Base-by-base conservation (phyloP, 2,113 vertebrate genomes). In the Taxidea taxus region DNA sequence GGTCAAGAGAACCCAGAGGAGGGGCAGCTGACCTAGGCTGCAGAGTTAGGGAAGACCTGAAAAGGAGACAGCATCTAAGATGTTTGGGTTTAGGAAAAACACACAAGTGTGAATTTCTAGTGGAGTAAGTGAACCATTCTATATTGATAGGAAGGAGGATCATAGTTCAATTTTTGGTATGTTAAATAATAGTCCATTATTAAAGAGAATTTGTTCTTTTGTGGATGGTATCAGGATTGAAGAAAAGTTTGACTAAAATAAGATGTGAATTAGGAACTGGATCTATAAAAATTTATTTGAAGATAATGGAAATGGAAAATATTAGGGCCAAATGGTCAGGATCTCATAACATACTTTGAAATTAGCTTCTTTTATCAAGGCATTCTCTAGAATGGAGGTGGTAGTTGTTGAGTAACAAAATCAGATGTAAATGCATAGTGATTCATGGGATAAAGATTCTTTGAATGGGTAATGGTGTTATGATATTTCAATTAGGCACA, bases 251-350 rank as follows among this genome's bases (percentile, higher is more conserved):
- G 29, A 56, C 31, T 68, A 62, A 95, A 95, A 81, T 9, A 87
- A 94, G 6, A 56, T 85, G 7, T n/a, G 42, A 96, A 81, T 25
- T 80, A 88, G 89, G 18, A 89, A n/a, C 16, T 13, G 87, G 25
- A 77, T 70, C 3, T 51, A 27, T 58, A 92, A 70, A 77, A 56
- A 87, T 86, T 95, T 96, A 87, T 80, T 87, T 95, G 64, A 92
- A 86, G 21, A 66, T 62, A 11, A 16, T 60, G 0, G 39, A 94
- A 94, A 88, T 56, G 25, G 49, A 85, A 85, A 88, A 66, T 95
- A n/a, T 15, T 21, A 56, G 2, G 4, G 4, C 1, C 6, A 95
- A 93, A 29, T 29, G 21, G 14, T 54, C 37, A 90, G 37, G 21
- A 66, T 7, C 11, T 42, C 16, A 60, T 20, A 64, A 21, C 15